A percentile compares a stretch with the other conserved stretches of the same genome.
Conservation (phyloP, 2,113 vertebrate species). For the Entosphenus tridentatus region DNA sequence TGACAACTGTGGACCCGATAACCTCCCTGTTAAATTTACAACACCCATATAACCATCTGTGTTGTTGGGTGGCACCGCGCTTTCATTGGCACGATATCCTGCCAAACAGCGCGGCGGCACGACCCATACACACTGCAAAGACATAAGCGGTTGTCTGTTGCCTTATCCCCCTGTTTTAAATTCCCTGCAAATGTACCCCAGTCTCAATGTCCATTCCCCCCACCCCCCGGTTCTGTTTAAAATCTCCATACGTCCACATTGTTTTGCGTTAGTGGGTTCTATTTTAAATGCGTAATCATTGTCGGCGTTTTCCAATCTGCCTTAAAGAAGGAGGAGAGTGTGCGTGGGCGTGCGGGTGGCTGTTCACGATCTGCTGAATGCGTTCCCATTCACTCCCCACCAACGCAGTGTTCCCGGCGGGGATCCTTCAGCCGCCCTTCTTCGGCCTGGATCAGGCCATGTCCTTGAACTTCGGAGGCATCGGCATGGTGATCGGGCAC, state of each 20-base stretch:
- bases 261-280: neutral
- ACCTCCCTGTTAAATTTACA: too few species aligned
- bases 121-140: neutral
- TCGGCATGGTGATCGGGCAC: slow-evolving; percentile 90
- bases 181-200: neutral
- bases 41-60: too few species aligned
- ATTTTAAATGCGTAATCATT: too few species aligned
- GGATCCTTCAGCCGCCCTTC: slow-evolving; percentile 79
- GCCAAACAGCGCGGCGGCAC: neutral
- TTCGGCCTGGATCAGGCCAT: slow-evolving; percentile 58
- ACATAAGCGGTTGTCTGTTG: neutral
- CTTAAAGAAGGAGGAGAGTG: too few species aligned
- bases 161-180: neutral
- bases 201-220: neutral
- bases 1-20: too few species aligned
- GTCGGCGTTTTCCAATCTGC: too few species aligned
- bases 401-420: slow-evolving; percentile 62
- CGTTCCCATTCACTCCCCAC: slow-evolving; percentile 8
- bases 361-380: neutral
- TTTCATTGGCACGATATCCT: neutral
- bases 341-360: too few species aligned
- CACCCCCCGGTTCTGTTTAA: neutral
- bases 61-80: too few species aligned
- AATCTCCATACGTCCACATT: neutral
- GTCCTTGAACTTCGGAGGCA: slow-evolving; percentile 68